Evolutionary conservation across 2,888 invertebrate genomes (phyloP).

Genomic region (Spialia ferax): DNA sequence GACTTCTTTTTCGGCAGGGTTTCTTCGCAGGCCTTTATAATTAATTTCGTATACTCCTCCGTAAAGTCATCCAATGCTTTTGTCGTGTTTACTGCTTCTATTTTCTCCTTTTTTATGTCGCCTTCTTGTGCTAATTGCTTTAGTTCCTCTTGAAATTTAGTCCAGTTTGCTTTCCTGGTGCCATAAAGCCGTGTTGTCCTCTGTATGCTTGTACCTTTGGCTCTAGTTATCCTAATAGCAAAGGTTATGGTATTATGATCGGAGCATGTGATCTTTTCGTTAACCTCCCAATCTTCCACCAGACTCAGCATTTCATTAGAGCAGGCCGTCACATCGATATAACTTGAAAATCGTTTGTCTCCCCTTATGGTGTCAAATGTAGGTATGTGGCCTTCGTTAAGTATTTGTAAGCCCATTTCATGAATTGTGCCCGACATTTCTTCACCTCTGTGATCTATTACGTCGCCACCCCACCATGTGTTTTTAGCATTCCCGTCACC

Average conservation of each 20-base stretch:
- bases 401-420: too few species aligned
- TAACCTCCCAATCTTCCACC: not conserved
- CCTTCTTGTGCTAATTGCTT: not conserved
- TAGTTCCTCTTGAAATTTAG: not conserved
- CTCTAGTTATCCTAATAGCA: not conserved
- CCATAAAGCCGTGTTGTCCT: not conserved
- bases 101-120: not conserved
- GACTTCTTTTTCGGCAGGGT: not conserved
- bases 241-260: not conserved
- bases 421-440: too few species aligned
- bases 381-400: not conserved
- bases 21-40: not conserved
- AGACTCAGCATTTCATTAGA: not conserved
- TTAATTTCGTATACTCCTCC: not conserved
- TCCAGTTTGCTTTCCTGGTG: slow-evolving; percentile 5
- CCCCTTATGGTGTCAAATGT: not conserved
- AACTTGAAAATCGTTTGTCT: not conserved
- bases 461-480: too few species aligned
- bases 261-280: not conserved
- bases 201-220: not conserved
- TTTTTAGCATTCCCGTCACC: too few species aligned
- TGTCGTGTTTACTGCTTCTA: not conserved
- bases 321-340: not conserved
- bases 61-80: too few species aligned
- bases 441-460: too few species aligned